Evolutionary conservation across 2,113 vertebrate species (phyloP).

Genomic region (Callocephalon fimbriatum): DNA sequence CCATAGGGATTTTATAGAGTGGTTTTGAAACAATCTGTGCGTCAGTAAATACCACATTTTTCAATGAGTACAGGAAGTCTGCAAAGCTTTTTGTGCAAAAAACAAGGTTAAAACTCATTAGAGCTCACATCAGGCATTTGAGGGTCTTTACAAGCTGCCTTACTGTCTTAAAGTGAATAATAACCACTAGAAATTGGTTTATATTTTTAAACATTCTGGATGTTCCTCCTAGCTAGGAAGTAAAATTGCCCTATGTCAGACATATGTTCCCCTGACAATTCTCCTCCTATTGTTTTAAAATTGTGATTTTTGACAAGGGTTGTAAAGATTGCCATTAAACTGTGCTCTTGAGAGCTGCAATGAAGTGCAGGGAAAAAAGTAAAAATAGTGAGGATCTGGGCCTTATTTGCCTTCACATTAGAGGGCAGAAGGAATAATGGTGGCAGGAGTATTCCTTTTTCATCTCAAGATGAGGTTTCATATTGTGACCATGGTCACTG

Average conservation of each 20-base stretch:
- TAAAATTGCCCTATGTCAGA: conserved; percentile 16
- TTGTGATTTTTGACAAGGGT: conserved; percentile 29
- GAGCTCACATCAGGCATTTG: conserved; percentile 48
- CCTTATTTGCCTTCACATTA: not conserved
- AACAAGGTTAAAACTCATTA: conserved; percentile 64
- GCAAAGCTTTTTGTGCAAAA: conserved; percentile 65
- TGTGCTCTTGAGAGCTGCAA: not conserved
- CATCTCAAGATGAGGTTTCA: not conserved
- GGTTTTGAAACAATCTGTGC: conserved; percentile 43
- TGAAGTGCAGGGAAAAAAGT: not conserved
- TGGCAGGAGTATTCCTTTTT: not conserved
- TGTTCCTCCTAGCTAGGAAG: conserved; percentile 1
- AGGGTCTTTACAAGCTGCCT: conserved; percentile 32
- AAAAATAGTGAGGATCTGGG: not conserved
- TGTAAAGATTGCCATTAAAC: conserved; percentile 15
- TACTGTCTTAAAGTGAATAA: conserved; percentile 50
- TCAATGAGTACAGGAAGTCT: conserved; percentile 44
- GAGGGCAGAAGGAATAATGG: not conserved
- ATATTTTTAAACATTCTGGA: conserved; percentile 22
- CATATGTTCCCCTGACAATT: not conserved
- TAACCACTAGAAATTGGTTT: conserved; percentile 39
- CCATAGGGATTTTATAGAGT: conserved; percentile 52
- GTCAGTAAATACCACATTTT: conserved; percentile 50
- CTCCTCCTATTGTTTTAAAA: not conserved
- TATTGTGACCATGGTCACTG: rapidly evolving